Evolutionary conservation across 1,140 invertebrate genomes (phyloP).

Genomic region (Eubasilissa regina): DNA sequence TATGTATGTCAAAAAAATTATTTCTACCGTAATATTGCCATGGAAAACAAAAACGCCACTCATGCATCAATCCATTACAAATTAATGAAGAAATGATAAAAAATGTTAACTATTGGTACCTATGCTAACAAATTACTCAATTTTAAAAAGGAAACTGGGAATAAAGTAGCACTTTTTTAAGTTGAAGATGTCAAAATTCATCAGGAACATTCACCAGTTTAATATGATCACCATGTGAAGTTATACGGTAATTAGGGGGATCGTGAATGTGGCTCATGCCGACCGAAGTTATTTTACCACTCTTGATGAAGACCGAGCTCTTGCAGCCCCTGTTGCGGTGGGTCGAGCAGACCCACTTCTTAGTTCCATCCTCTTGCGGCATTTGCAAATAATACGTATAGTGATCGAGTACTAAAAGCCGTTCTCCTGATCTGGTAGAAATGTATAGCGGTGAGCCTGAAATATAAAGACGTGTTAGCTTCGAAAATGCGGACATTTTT

Average conservation of each 20-base stretch:
- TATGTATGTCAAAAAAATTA: too few relatives aligned
- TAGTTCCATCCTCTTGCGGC: not conserved
- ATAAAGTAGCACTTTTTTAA: too few relatives aligned
- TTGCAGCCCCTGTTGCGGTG: not conserved
- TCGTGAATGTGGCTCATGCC: not conserved
- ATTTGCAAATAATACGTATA: constrained; percentile 19
- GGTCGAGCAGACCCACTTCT: constrained; percentile 2
- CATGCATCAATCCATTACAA: too few relatives aligned
- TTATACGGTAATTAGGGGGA: constrained; percentile 6
- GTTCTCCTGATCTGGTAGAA: not conserved
- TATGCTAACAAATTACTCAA: too few relatives aligned
- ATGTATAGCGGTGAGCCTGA: not conserved
- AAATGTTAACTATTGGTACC: too few relatives aligned
- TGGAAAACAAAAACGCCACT: too few relatives aligned
- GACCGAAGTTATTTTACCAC: not conserved
- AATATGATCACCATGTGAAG: not conserved
- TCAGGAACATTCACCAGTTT: not conserved
- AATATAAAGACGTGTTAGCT: too few relatives aligned
- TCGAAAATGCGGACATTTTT: too few relatives aligned
- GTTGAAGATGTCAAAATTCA: too few relatives aligned
- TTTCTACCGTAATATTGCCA: too few relatives aligned
- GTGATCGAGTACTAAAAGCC: constrained; percentile 8
- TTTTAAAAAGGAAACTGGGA: too few relatives aligned
- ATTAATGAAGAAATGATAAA: too few relatives aligned
- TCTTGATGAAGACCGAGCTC: not conserved